Percentiles rank a stretch among this genome's conserved stretches.
Evolutionary conservation across 2,113 vertebrate species (phyloP).

Genomic region (Oophaga pumilio): DNA sequence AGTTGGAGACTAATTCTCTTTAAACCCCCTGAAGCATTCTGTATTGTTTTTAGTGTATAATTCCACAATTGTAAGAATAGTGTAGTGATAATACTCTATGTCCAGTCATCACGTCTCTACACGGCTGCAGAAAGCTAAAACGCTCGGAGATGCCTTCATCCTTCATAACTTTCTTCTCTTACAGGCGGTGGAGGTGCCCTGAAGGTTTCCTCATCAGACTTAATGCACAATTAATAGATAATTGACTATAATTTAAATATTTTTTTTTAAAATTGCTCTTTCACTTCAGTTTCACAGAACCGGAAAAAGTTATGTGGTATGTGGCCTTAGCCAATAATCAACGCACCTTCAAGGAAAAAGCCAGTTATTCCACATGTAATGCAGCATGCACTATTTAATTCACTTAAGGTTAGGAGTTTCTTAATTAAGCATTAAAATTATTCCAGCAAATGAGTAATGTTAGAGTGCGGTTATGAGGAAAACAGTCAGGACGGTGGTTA

Average conservation of each 20-base stretch:
- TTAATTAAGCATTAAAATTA: constrained; percentile 13
- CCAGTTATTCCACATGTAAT: background rate
- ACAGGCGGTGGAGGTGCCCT: background rate
- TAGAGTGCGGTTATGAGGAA: constrained; percentile 35
- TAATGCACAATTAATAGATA: constrained; percentile 4
- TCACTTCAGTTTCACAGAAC: constrained; percentile 1
- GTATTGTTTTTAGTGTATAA: too few species aligned
- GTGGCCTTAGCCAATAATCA: background rate
- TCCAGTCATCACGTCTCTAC: background rate
- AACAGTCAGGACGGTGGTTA: constrained; percentile 8
- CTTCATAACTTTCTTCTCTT: background rate
- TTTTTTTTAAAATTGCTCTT: background rate
- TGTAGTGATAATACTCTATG: too few species aligned
- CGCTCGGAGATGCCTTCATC: background rate
- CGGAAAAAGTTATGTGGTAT: background rate
- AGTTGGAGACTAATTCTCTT: too few species aligned
- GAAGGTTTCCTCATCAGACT: background rate
- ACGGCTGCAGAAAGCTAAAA: background rate
- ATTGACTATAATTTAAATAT: background rate
- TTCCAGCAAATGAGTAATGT: constrained; percentile 34
- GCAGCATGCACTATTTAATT: background rate
- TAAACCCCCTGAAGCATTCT: too few species aligned
- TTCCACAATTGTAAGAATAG: too few species aligned
- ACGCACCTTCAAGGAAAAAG: background rate
- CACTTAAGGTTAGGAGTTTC: constrained; percentile 4